phyloP scores from a whole-genome alignment of 1,140 invertebrate genomes.

The Drosophila erecta region DNA sequence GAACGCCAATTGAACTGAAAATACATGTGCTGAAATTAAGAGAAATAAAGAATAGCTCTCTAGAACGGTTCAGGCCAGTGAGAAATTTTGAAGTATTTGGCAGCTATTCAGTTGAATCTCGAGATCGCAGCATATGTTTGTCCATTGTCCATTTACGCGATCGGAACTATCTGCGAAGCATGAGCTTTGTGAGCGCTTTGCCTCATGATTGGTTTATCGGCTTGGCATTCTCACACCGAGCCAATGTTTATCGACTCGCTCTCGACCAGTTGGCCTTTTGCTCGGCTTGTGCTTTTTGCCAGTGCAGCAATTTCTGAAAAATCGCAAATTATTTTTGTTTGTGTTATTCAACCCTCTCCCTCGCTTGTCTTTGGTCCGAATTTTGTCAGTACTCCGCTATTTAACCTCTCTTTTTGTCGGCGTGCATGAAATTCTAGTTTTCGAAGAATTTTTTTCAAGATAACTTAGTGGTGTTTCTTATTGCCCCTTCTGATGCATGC shows the following conservation, averaged over 20 bases:
- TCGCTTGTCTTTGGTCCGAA: conserved; percentile 11
- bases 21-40: conserved; percentile 39
- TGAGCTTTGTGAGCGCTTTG: not conserved
- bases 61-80: conserved; percentile 17
- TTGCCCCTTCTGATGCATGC: too few relatives aligned
- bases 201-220: conserved; percentile 19
- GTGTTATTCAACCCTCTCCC: conserved; percentile 12
- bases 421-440: conserved; percentile 33
- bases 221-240: not conserved
- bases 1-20: conserved; percentile 35
- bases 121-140: conserved; percentile 25
- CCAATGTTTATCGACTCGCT: not conserved
- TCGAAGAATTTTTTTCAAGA: conserved; percentile 9
- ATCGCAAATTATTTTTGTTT: conserved; percentile 46
- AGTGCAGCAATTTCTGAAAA: conserved; percentile 44
- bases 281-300: conserved; percentile 27
- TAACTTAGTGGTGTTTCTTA: not conserved
- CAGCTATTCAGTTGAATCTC: not conserved
- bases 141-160: conserved; percentile 2
- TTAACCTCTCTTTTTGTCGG: conserved; percentile 13
- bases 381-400: conserved; percentile 17
- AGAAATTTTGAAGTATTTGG: conserved; percentile 9
- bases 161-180: conserved; percentile 3
- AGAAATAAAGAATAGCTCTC: conserved; percentile 6
- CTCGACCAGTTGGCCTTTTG: conserved; percentile 28